A percentile compares a stretch with the other conserved stretches of the same genome.
These are phyloP conservation scores for Phoenicopterus ruber DNA, from an alignment of 2,113 vertebrate genomes.

Conservation along the genomic window DNA sequence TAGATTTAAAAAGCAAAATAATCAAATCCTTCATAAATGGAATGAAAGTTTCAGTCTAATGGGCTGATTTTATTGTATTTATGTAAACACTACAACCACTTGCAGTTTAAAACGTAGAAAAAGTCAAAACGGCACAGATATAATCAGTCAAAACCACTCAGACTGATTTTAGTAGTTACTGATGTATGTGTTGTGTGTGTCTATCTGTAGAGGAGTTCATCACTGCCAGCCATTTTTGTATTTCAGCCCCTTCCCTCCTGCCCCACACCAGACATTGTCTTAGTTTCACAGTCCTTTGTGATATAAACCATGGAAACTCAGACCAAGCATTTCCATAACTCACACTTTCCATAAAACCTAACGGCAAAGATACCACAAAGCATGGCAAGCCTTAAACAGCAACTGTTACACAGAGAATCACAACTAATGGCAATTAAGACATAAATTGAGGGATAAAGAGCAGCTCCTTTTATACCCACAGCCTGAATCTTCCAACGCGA, in stretches of 20 bases:
- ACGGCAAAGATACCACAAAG: not conserved
- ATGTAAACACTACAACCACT: not conserved
- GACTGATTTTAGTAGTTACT: not conserved
- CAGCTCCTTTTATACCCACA: not conserved
- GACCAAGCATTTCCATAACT: not conserved
- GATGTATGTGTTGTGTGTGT: fast-evolving
- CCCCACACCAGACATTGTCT: not conserved
- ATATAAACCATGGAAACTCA: not conserved
- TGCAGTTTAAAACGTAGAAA: not conserved
- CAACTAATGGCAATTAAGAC: not conserved
- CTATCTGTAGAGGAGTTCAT: not conserved
- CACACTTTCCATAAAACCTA: not conserved
- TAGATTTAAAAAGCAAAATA: not conserved
- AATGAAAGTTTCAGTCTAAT: not conserved
- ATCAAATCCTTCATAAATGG: not conserved
- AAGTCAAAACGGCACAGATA: not conserved
- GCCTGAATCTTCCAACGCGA: not conserved
- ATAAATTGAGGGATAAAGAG: not conserved
- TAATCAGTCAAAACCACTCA: not conserved
- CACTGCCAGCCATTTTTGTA: not conserved
- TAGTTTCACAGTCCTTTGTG: not conserved
- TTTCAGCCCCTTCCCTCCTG: not conserved
- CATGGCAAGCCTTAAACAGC: not conserved
- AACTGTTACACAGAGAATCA: not conserved
- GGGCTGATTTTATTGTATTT: not conserved